These are phyloP conservation scores for Allygus modestus DNA, from an alignment of 2,888 invertebrate species.

Conservation along the genomic window DNA sequence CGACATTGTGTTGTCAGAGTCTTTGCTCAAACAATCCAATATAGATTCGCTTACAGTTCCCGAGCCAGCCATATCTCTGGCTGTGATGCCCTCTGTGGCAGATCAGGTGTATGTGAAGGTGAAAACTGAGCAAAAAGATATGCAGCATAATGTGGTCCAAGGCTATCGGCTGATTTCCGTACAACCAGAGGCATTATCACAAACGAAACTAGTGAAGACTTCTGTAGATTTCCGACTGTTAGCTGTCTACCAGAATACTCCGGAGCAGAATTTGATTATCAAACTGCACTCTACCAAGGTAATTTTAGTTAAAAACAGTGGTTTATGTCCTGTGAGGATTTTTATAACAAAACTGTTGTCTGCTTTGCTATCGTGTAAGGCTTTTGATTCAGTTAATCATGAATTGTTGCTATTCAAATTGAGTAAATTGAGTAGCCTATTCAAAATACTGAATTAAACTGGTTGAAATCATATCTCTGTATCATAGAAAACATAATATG, in stretches of 20 bases:
- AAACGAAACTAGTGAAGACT: background rate
- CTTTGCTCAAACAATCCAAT: background rate
- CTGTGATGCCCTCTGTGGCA: background rate
- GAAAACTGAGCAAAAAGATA: background rate
- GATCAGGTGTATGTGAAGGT: background rate
- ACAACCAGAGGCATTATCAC: too few relatives aligned
- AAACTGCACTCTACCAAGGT: background rate
- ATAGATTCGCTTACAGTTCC: background rate
- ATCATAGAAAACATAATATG: too few relatives aligned
- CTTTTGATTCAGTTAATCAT: too few relatives aligned
- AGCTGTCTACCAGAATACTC: background rate
- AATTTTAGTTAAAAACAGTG: background rate
- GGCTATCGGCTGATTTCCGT: too few relatives aligned
- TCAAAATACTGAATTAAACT: too few relatives aligned
- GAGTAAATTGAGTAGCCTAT: too few relatives aligned
- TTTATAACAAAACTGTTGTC: too few relatives aligned
- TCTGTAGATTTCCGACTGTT: background rate
- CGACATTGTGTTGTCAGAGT: background rate
- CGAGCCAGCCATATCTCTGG: background rate
- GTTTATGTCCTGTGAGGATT: too few relatives aligned
- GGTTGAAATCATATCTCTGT: too few relatives aligned
- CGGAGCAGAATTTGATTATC: background rate
- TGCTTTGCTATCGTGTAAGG: too few relatives aligned
- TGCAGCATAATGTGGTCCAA: background rate
- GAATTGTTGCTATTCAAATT: too few relatives aligned